Evolutionary conservation across 2,797 vertebrate species (phyloP).

Genomic region (Siniperca undulata): DNA sequence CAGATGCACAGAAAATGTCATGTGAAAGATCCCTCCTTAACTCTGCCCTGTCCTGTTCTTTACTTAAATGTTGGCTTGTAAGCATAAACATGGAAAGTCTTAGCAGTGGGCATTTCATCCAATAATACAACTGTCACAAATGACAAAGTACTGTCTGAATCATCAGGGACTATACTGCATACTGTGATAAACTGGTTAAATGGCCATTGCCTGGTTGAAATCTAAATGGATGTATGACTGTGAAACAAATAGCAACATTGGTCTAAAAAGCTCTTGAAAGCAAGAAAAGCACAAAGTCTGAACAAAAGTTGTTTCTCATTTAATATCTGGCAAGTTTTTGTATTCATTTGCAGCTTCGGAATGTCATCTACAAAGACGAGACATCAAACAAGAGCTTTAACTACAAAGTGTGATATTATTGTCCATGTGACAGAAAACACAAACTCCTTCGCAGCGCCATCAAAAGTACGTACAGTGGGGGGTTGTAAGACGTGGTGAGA

Average conservation of each 20-base stretch:
- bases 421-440: conserved; percentile 48
- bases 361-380: conserved; percentile 61
- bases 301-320: conserved; percentile 59
- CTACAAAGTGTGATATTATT: conserved; percentile 38
- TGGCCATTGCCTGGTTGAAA: not conserved
- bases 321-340: conserved; percentile 64
- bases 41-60: not conserved
- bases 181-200: conserved; percentile 6
- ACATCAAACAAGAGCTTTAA: conserved; percentile 53
- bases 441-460: conserved; percentile 29
- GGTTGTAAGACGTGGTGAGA: conserved; percentile 14
- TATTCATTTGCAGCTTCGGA: conserved; percentile 58
- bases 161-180: not conserved
- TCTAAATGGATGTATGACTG: conserved; percentile 1
- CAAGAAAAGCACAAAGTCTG: conserved; percentile 36
- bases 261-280: conserved; percentile 11
- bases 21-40: not conserved
- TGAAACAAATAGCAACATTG: not conserved
- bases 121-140: conserved; percentile 6
- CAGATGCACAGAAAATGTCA: not conserved
- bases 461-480: conserved; percentile 27
- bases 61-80: not conserved
- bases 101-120: not conserved
- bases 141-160: conserved; percentile 6
- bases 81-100: not conserved